Evolutionary conservation across 2,797 vertebrate species (phyloP).

Genomic region (Phrynocephalus vlangalii): DNA sequence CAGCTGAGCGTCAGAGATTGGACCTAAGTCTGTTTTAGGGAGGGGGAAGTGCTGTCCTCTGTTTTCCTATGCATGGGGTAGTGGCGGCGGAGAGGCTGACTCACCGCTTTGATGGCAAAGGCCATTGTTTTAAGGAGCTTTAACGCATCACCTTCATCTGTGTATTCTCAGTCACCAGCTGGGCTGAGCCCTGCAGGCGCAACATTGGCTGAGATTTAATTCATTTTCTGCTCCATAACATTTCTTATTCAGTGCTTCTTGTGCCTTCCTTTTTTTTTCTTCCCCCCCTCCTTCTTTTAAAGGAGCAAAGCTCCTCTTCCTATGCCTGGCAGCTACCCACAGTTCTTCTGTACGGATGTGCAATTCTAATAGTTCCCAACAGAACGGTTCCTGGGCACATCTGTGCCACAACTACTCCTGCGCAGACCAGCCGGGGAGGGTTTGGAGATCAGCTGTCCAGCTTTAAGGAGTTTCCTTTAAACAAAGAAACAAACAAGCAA

Average conservation of each 20-base stretch:
- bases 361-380: neutral
- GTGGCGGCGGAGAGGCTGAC: neutral
- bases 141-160: neutral
- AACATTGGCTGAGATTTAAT: neutral
- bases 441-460: neutral
- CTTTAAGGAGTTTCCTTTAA: neutral
- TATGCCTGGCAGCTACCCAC: neutral
- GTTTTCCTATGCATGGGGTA: neutral
- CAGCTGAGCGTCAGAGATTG: neutral
- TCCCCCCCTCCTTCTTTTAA: neutral
- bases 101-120: neutral
- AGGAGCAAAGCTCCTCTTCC: neutral
- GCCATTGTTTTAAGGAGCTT: neutral
- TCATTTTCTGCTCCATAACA: neutral
- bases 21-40: slow-evolving; percentile 11
- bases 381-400: neutral
- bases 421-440: neutral
- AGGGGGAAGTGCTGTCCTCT: slow-evolving; percentile 11
- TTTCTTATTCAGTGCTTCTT: neutral
- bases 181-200: neutral
- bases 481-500: too few species aligned
- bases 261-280: neutral
- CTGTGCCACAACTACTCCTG: neutral
- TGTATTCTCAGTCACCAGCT: neutral
- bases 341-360: neutral